Evolutionary conservation across 2,888 invertebrate species (phyloP).

Genomic region (Colostygia pectinataria): DNA sequence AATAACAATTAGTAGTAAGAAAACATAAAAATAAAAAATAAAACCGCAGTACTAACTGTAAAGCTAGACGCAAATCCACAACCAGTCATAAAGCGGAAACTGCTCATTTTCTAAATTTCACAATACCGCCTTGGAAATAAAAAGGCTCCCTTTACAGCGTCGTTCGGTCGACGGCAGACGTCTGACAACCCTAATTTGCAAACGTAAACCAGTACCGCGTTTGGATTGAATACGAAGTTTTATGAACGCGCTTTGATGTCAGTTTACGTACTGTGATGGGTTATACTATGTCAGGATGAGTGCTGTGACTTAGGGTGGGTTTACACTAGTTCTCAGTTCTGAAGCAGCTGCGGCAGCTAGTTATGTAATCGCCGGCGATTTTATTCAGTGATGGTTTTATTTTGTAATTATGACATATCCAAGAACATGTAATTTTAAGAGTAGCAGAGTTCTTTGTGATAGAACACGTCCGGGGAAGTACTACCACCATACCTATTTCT

Average conservation of each 20-base stretch:
- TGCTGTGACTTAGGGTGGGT: neutral
- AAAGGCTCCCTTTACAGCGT: constrained; percentile 24
- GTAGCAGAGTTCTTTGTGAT: too few relatives aligned
- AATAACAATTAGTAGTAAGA: too few relatives aligned
- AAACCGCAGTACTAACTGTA: neutral
- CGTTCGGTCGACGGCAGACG: constrained; percentile 14
- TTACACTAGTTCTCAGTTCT: too few relatives aligned
- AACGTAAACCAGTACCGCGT: constrained; percentile 18
- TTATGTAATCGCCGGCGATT: too few relatives aligned
- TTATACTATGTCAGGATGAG: constrained; percentile 12
- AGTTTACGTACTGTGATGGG: constrained; percentile 12
- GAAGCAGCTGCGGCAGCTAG: too few relatives aligned
- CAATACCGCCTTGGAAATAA: constrained; percentile 20
- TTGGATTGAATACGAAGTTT: constrained; percentile 25
- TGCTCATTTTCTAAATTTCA: constrained; percentile 28
- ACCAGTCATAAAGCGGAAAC: constrained; percentile 6
- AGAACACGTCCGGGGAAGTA: too few relatives aligned
- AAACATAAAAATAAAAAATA: too few relatives aligned
- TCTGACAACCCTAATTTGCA: constrained; percentile 28
- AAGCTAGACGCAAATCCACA: constrained; percentile 6
- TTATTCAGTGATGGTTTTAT: too few relatives aligned
- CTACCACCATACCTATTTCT: too few relatives aligned
- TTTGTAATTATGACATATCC: too few relatives aligned
- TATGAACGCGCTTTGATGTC: constrained; percentile 23
- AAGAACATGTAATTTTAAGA: too few relatives aligned